Conservation (phyloP, 2,888 invertebrate genomes). For the Cosmia trapezina region DNA sequence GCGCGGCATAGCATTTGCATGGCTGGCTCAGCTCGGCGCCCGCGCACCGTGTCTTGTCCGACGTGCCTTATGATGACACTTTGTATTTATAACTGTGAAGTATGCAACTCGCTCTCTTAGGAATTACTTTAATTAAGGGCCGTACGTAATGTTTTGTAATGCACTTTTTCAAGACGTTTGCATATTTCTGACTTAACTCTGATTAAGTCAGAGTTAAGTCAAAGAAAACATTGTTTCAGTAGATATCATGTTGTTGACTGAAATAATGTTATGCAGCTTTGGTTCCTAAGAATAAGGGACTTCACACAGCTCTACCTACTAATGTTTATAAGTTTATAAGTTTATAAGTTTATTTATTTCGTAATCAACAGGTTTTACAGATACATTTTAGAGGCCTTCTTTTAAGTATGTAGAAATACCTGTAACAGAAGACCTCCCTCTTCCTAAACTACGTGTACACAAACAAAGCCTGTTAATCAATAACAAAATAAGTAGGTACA, state of each 20-base stretch:
- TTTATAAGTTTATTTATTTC: no score
- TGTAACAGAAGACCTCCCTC: no score
- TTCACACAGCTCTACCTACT: neutral
- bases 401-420: no score
- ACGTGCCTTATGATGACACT: constrained; percentile 67
- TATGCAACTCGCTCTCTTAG: constrained; percentile 40
- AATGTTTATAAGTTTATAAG: no score
- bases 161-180: constrained; percentile 11
- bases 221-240: neutral
- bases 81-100: constrained; percentile 69
- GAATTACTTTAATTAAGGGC: constrained; percentile 39
- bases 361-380: no score
- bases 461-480: no score
- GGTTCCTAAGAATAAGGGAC: neutral
- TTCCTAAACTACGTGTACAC: no score
- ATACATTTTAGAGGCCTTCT: no score
- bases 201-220: no score
- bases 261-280: neutral
- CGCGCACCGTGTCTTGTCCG: constrained; percentile 58
- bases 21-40: constrained; percentile 59
- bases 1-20: constrained; percentile 71
- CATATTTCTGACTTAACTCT: neutral
- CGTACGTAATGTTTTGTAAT: constrained; percentile 27
- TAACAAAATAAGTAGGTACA: no score
- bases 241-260: neutral